Percentiles rank a stretch among this genome's conserved stretches.
phyloP scores from a whole-genome alignment of 2,888 invertebrate species.

The Gasteruption jaculator region DNA sequence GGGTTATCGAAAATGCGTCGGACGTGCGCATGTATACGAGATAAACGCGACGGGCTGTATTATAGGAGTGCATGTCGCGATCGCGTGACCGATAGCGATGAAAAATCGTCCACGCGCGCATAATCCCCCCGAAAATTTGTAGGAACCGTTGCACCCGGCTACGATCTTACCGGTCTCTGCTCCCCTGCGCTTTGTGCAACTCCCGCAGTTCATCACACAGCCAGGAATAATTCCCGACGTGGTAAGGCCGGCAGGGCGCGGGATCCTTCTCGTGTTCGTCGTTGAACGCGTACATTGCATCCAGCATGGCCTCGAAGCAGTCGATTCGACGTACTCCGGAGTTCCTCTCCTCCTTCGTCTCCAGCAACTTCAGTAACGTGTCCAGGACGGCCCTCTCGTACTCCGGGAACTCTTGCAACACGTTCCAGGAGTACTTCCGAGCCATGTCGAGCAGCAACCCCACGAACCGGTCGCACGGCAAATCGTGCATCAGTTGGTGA shows the following conservation, averaged over 20 bases:
- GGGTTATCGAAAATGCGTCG: no score
- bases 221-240: constrained; percentile 32
- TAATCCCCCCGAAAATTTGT: no score
- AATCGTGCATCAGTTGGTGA: constrained; percentile 20
- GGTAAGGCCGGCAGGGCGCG: constrained; percentile 2
- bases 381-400: constrained; percentile 33
- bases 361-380: constrained; percentile 19
- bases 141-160: rapidly evolving
- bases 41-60: no score
- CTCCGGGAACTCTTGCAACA: constrained; percentile 26
- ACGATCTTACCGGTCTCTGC: not conserved
- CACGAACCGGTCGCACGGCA: constrained; percentile 24
- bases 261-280: constrained; percentile 6
- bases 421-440: constrained; percentile 18
- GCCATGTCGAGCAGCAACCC: constrained; percentile 16
- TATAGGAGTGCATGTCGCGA: no score
- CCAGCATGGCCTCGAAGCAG: constrained; percentile 15
- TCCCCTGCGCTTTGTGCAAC: not conserved
- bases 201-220: constrained; percentile 18
- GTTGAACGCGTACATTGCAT: constrained; percentile 31
- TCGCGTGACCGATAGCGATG: no score
- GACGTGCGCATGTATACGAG: no score
- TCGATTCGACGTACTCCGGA: no score
- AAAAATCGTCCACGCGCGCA: no score
- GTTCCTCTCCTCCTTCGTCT: constrained; percentile 5